Conservation (phyloP, 2,888 invertebrate species). For the Oxycera nigricornis region DNA sequence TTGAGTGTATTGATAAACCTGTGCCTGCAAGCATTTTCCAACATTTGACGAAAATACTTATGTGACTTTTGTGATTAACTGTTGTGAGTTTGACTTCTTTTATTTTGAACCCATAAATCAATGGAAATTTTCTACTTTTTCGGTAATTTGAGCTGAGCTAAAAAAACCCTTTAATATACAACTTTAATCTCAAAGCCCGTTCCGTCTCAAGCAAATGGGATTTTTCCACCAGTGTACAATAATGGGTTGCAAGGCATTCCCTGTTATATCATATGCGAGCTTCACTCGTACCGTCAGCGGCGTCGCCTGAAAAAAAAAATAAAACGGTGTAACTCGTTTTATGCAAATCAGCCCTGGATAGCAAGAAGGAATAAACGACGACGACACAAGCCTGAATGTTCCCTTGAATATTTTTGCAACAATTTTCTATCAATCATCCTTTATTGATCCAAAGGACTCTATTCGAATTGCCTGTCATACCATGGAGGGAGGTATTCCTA, state of each 20-base stretch:
- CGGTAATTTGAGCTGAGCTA: too few species aligned
- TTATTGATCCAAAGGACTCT: constrained; percentile 44
- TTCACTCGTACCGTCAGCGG: background rate
- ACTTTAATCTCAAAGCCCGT: background rate
- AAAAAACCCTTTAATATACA: background rate
- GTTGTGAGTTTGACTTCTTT: too few species aligned
- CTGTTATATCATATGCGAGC: background rate
- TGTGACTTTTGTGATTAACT: too few species aligned
- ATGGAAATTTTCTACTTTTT: too few species aligned
- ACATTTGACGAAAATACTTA: too few species aligned
- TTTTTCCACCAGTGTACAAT: background rate
- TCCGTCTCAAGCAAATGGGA: background rate
- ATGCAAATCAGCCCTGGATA: constrained; percentile 32
- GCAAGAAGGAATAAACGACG: constrained; percentile 16
- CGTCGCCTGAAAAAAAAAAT: background rate
- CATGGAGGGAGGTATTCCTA: constrained; percentile 7
- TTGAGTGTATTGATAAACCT: too few species aligned
- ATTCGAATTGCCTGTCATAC: constrained; percentile 43
- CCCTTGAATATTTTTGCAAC: constrained; percentile 46
- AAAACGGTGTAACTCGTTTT: constrained; percentile 28
- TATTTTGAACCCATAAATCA: too few species aligned
- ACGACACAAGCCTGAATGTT: constrained; percentile 30
- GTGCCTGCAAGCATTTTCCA: too few species aligned
- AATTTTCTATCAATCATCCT: constrained; percentile 47
- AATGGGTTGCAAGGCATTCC: background rate